Percentiles rank a stretch among this genome's conserved stretches.
These are phyloP conservation scores for Ambastaia sidthimunki DNA, from an alignment of 2,797 vertebrate genomes.

Conservation along the genomic window DNA sequence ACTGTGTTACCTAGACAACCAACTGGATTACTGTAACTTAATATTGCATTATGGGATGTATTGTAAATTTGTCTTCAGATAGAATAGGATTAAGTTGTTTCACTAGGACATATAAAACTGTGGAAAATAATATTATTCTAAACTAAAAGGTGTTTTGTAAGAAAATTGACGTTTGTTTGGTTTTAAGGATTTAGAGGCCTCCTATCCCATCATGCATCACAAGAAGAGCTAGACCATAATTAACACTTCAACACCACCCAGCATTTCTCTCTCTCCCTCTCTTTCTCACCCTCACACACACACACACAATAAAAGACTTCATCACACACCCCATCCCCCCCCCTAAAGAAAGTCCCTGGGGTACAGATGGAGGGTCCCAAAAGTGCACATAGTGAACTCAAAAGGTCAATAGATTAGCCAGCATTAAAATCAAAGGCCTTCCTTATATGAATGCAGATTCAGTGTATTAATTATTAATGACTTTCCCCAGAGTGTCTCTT, in stretches of 20 bases:
- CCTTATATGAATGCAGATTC: conserved; percentile 29
- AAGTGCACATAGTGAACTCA: conserved; percentile 6
- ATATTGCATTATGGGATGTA: conserved; percentile 61
- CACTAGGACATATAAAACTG: conserved; percentile 6
- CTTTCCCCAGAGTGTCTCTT: conserved; percentile 27
- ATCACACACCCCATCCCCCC: conserved; percentile 3
- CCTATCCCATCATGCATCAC: background rate
- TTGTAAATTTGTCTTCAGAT: conserved; percentile 54
- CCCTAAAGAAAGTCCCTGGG: conserved; percentile 1
- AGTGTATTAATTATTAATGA: conserved; percentile 34
- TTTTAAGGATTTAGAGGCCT: background rate
- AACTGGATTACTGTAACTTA: conserved; percentile 62
- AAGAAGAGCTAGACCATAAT: background rate
- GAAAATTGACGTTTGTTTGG: background rate
- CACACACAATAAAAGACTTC: background rate
- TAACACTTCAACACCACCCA: conserved; percentile 7
- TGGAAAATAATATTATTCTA: background rate
- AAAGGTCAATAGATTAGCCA: conserved; percentile 40
- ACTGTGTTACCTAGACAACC: conserved; percentile 47
- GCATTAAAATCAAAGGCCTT: conserved; percentile 39
- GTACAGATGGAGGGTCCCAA: conserved; percentile 40
- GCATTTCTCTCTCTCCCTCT: background rate
- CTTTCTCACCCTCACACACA: background rate
- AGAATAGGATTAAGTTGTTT: conserved; percentile 49
- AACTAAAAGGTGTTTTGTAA: conserved; percentile 3